Percentiles rank a stretch among this genome's conserved stretches.
These are phyloP conservation scores for Bactericera cockerelli DNA, from an alignment of 1,140 invertebrate genomes.

Conservation along the genomic window DNA sequence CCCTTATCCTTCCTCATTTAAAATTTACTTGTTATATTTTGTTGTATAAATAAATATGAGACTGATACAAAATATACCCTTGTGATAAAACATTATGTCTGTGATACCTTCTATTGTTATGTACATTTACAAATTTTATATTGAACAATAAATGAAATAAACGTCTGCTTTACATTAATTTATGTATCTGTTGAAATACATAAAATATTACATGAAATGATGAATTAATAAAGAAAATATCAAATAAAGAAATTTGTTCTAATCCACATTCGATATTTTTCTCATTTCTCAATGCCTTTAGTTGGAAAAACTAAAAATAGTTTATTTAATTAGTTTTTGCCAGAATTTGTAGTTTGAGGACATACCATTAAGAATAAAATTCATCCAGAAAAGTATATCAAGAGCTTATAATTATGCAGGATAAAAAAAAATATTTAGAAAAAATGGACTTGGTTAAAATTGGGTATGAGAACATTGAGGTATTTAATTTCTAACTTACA, in stretches of 20 bases:
- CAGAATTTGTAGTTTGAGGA: no score
- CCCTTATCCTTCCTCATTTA: no score
- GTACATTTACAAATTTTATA: conserved; percentile 1
- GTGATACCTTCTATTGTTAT: conserved; percentile 3
- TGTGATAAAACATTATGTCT: background rate
- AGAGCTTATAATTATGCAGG: no score
- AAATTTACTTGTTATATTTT: no score
- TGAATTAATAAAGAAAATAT: no score
- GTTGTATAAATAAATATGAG: background rate
- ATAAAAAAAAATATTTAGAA: no score
- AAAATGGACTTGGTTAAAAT: no score
- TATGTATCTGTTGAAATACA: background rate
- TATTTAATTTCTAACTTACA: no score
- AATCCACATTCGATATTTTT: conserved; percentile 1
- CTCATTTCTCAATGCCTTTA: conserved; percentile 19
- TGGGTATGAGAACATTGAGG: no score
- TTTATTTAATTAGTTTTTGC: background rate
- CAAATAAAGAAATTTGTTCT: conserved; percentile 21
- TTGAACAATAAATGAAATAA: background rate
- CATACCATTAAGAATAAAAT: no score
- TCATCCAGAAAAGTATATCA: no score
- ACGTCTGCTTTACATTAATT: background rate
- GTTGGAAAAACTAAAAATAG: background rate
- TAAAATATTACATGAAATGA: no score
- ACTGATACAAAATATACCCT: background rate